phyloP scores from a whole-genome alignment of 2,113 vertebrate genomes.

The Rhizomys pruinosus region DNA sequence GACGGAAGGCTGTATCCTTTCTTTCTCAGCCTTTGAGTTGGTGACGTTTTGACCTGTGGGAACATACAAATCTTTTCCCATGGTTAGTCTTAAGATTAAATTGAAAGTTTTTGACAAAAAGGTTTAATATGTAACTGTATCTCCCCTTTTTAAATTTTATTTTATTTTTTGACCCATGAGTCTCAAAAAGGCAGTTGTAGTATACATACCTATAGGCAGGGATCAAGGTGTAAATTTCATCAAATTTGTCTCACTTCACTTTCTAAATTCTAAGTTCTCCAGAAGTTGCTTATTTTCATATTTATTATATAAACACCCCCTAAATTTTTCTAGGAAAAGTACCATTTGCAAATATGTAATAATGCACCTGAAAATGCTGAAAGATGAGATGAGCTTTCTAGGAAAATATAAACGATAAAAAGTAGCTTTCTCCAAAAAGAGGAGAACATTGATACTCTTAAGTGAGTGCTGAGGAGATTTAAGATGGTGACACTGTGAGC shows the following conservation, averaged over 20 bases:
- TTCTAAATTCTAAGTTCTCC: neutral
- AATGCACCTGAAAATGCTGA: conserved; percentile 33
- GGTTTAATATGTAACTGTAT: too few species aligned
- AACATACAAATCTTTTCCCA: too few species aligned
- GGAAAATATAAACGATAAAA: neutral
- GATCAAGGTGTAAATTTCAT: too few species aligned
- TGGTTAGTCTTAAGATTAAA: too few species aligned
- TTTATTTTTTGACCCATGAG: too few species aligned
- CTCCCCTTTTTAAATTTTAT: too few species aligned
- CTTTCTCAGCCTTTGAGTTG: too few species aligned
- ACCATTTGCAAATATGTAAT: neutral
- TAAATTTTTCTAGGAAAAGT: conserved; percentile 24
- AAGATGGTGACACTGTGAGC: neutral
- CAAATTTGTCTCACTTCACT: conserved; percentile 2
- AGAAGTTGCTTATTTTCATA: neutral
- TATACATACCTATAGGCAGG: too few species aligned
- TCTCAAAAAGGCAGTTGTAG: too few species aligned
- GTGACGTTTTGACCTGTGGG: too few species aligned
- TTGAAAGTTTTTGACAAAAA: too few species aligned
- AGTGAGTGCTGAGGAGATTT: neutral
- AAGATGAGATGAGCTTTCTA: neutral
- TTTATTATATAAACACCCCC: neutral
- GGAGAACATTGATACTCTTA: neutral
- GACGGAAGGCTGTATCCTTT: too few species aligned
- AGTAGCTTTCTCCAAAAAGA: neutral